These are phyloP conservation scores for Tachina lurida DNA, from an alignment of 2,888 invertebrate species.

Conservation along the genomic window DNA sequence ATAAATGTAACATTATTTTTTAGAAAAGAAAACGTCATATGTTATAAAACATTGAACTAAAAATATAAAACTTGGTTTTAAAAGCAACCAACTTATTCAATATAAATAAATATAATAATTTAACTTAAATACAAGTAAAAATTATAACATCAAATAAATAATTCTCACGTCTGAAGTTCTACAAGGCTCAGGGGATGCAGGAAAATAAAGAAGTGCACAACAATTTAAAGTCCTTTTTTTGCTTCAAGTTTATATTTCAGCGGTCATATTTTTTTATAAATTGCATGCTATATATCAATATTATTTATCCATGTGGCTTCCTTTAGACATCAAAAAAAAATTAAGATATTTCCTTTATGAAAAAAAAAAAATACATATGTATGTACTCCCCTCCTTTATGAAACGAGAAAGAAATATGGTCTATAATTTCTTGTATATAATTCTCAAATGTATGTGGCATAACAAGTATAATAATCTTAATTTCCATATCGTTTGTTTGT, in stretches of 20 bases:
- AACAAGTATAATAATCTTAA: constrained; percentile 22
- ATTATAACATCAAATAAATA: constrained; percentile 20
- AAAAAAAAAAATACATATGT: not conserved
- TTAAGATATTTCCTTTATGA: not conserved
- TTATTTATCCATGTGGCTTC: not conserved
- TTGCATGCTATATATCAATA: constrained; percentile 16
- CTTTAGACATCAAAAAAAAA: not conserved
- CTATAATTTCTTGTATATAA: not conserved
- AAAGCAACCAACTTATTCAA: too few relatives aligned
- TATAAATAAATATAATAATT: too few relatives aligned
- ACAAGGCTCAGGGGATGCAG: not conserved
- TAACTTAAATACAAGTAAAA: constrained; percentile 9
- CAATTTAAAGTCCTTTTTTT: not conserved
- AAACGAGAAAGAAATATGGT: not conserved
- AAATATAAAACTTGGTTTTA: constrained; percentile 54
- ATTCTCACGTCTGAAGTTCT: not conserved
- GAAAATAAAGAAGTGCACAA: not conserved
- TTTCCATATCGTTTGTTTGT: constrained; percentile 32
- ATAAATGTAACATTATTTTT: too few relatives aligned
- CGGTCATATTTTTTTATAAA: not conserved
- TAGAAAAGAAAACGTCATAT: too few relatives aligned
- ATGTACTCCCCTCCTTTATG: not conserved
- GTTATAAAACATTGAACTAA: too few relatives aligned
- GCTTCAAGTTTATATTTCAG: not conserved
- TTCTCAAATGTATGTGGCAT: not conserved